Evolutionary conservation across 30 jellyfish, hydroid and myxozoan genomes (phyloP), one percentile per base, ranked within the genome.

Genomic region (Pelagia noctiluca): DNA sequence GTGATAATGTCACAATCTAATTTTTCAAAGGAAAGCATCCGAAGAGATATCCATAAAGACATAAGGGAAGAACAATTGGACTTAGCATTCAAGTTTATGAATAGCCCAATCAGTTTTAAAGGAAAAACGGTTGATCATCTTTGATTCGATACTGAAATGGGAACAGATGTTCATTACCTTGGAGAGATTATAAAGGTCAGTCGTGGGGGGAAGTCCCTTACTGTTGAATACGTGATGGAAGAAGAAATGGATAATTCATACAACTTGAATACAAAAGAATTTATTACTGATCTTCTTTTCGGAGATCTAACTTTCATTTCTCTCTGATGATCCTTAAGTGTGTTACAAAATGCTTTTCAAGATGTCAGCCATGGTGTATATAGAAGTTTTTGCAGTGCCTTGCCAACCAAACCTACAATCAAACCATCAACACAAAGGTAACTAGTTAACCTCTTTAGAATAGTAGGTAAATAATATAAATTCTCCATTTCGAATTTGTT

Each of bases 191-290:
- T 16, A 2, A 24, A 16, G 42, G 73, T 61, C 29, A 16, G 34
- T 24, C 73, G 73, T 18, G 73, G 73, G 73, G 73, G 73, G 11
- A 24, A 61, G 73, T 61, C 34, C 42, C 73, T 61, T 61, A 16
- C 42, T 24, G 34, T 61, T 13, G 34, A 61, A 1, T 61, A 61
- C 36, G 2, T 24, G n/a, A n/a, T n/a, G n/a, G n/a, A n/a, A n/a
- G n/a, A n/a, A n/a, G n/a, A 47, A 1, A 61, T 61, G 73, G 73
- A 61, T 12, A 37, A 61, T 21, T 34, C 23, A 21, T 21, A 2
- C 3, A 26, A 24, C 8, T 21, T 61, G 46, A 61, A 19, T 37
- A 61, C 73, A 61, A 61, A 34, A 61, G 73, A 61, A 61, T 61
- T 61, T 61, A 10, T 61, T 12, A 24, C 73, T 16, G 73, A 61